These are phyloP conservation scores for Setipinna tenuifilis DNA, from an alignment of 2,797 vertebrate genomes.

Conservation along the genomic window DNA sequence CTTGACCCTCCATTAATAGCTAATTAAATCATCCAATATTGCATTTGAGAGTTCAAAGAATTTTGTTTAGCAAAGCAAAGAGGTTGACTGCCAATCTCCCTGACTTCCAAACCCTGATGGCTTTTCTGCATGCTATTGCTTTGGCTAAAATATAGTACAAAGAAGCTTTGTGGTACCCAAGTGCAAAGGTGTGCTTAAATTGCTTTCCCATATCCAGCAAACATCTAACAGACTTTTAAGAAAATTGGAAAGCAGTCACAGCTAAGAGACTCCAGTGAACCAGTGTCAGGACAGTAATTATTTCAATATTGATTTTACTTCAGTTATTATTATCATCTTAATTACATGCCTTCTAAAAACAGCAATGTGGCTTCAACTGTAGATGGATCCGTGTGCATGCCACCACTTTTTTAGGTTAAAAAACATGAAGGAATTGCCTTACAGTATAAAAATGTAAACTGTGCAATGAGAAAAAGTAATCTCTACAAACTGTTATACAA, in stretches of 20 bases:
- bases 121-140: conserved; percentile 50
- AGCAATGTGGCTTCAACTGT: not conserved
- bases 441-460: too few species aligned
- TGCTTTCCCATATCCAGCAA: conserved; percentile 53
- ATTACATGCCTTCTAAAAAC: not conserved
- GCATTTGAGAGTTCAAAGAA: conserved; percentile 21
- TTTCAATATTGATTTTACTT: conserved; percentile 15
- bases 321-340: conserved; percentile 7
- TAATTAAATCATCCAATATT: conserved; percentile 33
- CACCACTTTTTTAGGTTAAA: too few species aligned
- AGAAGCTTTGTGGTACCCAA: conserved; percentile 56
- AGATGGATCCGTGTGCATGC: not conserved
- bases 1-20: conserved; percentile 18
- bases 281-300: not conserved
- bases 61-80: conserved; percentile 35
- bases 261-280: not conserved
- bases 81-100: conserved; percentile 56
- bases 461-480: too few species aligned
- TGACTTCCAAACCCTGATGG: conserved; percentile 47
- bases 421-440: too few species aligned
- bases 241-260: not conserved
- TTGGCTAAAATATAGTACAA: conserved; percentile 58
- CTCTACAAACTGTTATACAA: too few species aligned
- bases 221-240: conserved; percentile 12
- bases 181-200: conserved; percentile 60